Percentiles rank a stretch among this genome's conserved stretches.
Evolutionary conservation across 2,888 invertebrate species (phyloP).

Genomic region (Aleiodes leptofemur): DNA sequence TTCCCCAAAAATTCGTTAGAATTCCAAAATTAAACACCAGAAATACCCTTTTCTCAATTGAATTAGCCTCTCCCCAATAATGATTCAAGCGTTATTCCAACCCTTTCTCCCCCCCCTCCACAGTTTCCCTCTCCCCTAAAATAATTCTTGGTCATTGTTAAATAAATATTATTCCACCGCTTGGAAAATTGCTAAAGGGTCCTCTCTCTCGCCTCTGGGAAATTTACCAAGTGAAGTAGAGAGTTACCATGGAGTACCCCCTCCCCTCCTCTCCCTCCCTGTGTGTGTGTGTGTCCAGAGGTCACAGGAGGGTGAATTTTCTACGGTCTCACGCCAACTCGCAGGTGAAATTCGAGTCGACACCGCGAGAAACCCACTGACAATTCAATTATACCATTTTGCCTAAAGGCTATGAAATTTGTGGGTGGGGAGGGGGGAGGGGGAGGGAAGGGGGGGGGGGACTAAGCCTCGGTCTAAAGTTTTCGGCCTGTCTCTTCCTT

Average conservation of each 20-base stretch:
- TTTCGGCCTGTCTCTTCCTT: constrained; percentile 41
- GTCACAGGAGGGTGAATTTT: constrained; percentile 21
- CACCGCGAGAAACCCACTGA: constrained; percentile 57
- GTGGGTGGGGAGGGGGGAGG: not conserved
- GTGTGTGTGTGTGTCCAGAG: constrained; percentile 4
- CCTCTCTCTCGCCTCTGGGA: constrained; percentile 39
- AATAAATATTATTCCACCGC: constrained; percentile 34
- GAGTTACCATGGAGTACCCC: not conserved
- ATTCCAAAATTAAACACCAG: too few species aligned
- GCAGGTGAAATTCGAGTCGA: constrained; percentile 55
- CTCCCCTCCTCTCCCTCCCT: too few species aligned
- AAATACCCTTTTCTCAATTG: too few species aligned
- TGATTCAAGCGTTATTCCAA: too few species aligned
- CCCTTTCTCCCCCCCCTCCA: not conserved
- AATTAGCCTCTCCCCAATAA: too few species aligned
- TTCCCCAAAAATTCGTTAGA: too few species aligned
- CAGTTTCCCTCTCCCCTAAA: constrained; percentile 8
- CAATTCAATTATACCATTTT: constrained; percentile 71
- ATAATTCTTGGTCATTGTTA: constrained; percentile 33
- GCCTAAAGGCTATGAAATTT: constrained; percentile 17
- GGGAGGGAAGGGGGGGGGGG: not conserved
- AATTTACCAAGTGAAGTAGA: constrained; percentile 22
- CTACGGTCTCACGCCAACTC: constrained; percentile 41
- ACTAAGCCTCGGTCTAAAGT: constrained; percentile 46
- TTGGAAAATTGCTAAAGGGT: constrained; percentile 40